Percentiles rank a stretch among this genome's conserved stretches.
Evolutionary conservation across 2,113 vertebrate species (phyloP).

Genomic region (Grammomys surdaster): DNA sequence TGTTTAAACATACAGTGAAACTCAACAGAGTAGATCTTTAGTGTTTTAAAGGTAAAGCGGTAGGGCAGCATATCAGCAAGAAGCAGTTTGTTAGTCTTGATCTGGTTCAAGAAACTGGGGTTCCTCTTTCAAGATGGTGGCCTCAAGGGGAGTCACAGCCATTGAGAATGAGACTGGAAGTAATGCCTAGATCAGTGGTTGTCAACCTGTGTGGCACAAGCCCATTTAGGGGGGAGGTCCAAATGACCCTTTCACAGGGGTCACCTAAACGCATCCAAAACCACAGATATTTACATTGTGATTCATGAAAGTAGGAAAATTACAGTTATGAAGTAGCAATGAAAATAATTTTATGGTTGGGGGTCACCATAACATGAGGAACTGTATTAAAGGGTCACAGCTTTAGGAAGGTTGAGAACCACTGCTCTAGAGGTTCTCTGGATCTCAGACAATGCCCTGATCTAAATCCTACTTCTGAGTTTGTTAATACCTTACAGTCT

Average conservation of each 20-base stretch:
- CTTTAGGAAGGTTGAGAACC: neutral
- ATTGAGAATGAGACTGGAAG: neutral
- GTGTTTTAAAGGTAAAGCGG: neutral
- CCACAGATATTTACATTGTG: neutral
- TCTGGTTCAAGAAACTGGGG: neutral
- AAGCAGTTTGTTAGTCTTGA: neutral
- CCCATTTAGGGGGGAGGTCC: neutral
- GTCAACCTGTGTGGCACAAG: neutral
- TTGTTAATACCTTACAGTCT: too few species aligned
- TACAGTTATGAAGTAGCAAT: neutral
- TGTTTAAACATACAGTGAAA: neutral
- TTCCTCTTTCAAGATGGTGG: neutral
- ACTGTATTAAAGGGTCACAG: neutral
- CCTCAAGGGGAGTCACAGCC: neutral
- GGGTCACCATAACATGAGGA: neutral
- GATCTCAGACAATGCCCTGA: neutral
- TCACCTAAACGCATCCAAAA: neutral
- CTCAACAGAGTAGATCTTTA: neutral
- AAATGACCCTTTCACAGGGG: neutral
- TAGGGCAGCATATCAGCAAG: neutral
- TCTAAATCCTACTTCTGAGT: neutral
- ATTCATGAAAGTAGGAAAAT: neutral
- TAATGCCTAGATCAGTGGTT: neutral
- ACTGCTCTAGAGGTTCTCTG: neutral
- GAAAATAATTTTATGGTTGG: neutral